phyloP scores from a whole-genome alignment of 2,888 invertebrate species.

The Patella ulyssiponensis region DNA sequence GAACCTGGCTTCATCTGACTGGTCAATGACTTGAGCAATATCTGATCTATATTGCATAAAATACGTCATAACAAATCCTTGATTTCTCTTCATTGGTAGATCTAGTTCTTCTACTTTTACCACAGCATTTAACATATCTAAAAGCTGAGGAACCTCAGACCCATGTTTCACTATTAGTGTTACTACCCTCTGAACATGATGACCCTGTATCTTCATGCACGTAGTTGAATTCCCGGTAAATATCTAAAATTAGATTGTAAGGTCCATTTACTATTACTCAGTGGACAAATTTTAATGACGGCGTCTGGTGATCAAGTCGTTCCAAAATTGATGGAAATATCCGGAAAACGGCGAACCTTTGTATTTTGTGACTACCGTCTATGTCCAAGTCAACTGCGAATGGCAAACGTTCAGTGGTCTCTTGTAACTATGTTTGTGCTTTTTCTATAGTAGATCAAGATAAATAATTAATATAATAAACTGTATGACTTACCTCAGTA shows the following conservation, averaged over 20 bases:
- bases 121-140: slow-evolving; percentile 68
- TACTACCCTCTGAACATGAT: slow-evolving; percentile 68
- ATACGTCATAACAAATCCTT: slow-evolving; percentile 70
- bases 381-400: too few relatives aligned
- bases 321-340: too few relatives aligned
- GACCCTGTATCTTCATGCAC: slow-evolving; percentile 67
- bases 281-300: too few relatives aligned
- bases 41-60: slow-evolving; percentile 70
- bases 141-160: slow-evolving; percentile 63
- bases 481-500: slow-evolving; percentile 48
- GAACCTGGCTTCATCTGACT: slow-evolving; percentile 56
- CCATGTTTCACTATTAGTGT: slow-evolving; percentile 60
- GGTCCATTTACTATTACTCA: too few relatives aligned
- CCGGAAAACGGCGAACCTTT: too few relatives aligned
- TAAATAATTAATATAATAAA: too few relatives aligned
- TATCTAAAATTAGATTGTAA: slow-evolving; percentile 49
- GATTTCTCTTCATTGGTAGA: slow-evolving; percentile 70
- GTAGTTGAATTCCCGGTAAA: slow-evolving; percentile 69
- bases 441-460: too few relatives aligned
- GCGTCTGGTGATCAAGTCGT: too few relatives aligned
- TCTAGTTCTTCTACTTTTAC: slow-evolving; percentile 70
- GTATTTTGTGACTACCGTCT: too few relatives aligned
- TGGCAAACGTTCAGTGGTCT: too few relatives aligned
- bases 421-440: too few relatives aligned
- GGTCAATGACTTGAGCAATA: slow-evolving; percentile 67